A percentile compares a stretch with the other conserved stretches of the same genome.
Conservation (phyloP, 2,113 vertebrate genomes). For the Callorhinus ursinus region DNA sequence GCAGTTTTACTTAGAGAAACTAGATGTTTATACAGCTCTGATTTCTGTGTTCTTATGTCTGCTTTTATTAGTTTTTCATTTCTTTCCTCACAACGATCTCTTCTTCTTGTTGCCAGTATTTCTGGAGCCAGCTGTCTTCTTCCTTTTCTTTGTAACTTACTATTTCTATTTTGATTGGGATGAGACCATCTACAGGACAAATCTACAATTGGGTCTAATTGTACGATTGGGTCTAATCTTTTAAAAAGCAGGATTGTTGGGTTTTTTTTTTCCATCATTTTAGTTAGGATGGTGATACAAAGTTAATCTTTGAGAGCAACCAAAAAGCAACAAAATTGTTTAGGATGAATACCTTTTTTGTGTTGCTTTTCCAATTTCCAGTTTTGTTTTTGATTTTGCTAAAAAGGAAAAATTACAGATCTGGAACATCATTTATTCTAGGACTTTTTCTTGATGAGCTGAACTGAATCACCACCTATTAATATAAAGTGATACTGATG, state of each 20-base stretch:
- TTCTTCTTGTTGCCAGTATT: neutral
- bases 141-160: neutral
- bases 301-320: neutral
- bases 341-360: neutral
- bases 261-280: neutral
- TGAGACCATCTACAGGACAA: neutral
- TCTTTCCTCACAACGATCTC: neutral
- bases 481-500: neutral
- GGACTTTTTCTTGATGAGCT: slow-evolving; percentile 29
- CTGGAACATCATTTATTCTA: slow-evolving; percentile 20
- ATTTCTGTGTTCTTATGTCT: neutral
- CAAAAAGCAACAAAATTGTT: neutral
- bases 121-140: neutral
- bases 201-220: neutral
- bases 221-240: neutral
- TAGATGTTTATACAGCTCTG: neutral
- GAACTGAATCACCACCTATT: neutral
- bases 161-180: slow-evolving; percentile 16
- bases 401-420: neutral
- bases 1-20: neutral
- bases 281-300: neutral
- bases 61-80: slow-evolving; percentile 20
- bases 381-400: slow-evolving; percentile 34
- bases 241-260: neutral
- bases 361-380: neutral